A percentile compares a stretch with the other conserved stretches of the same genome.
These are phyloP conservation scores for Pogonomyrmex barbatus DNA, from an alignment of 1,140 invertebrate species.

Conservation along the genomic window DNA sequence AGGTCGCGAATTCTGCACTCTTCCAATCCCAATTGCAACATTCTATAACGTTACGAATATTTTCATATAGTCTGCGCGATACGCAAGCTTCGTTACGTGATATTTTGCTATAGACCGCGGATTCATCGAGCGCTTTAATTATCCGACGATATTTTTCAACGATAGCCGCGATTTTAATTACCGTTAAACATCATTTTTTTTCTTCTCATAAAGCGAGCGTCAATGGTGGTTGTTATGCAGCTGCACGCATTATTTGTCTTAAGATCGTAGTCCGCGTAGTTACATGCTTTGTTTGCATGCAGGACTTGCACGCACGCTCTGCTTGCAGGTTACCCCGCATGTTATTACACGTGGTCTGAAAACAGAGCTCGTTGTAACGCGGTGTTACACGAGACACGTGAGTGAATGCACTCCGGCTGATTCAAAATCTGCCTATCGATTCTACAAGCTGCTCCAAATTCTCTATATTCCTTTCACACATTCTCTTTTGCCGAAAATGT, in stretches of 20 bases:
- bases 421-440: neutral
- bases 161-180: neutral
- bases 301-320: neutral
- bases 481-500: neutral
- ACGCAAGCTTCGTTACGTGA: slow-evolving; percentile 4
- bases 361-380: neutral
- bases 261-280: neutral
- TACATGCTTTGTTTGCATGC: neutral
- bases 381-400: neutral
- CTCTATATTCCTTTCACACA: neutral
- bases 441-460: neutral
- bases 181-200: neutral
- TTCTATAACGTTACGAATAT: neutral
- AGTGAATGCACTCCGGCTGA: neutral
- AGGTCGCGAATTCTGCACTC: neutral
- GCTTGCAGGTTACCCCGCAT: neutral
- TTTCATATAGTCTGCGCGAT: slow-evolving; percentile 23
- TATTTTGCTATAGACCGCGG: neutral
- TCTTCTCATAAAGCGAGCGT: neutral
- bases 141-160: neutral
- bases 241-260: slow-evolving; percentile 11
- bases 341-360: slow-evolving; percentile 28
- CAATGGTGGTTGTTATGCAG: neutral
- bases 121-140: slow-evolving; percentile 29
- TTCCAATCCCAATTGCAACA: neutral